phyloP scores from a whole-genome alignment of 2,113 vertebrate species.

The Bos indicus region DNA sequence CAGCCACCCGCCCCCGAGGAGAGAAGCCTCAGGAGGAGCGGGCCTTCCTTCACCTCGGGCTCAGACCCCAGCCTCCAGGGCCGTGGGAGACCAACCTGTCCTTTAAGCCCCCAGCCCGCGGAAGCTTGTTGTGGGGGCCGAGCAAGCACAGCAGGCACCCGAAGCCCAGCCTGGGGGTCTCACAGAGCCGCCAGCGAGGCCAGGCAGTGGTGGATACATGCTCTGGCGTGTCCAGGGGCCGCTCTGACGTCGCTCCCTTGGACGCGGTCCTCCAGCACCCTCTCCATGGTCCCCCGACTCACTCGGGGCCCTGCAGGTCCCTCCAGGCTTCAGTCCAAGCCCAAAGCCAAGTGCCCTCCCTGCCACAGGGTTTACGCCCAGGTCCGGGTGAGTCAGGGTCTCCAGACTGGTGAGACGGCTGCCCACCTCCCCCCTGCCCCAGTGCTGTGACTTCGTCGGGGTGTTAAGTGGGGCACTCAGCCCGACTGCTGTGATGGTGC shows the following conservation, averaged over 20 bases:
- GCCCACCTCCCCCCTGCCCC: background rate
- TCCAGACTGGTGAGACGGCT: slow-evolving; percentile 14
- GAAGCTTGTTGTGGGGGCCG: accelerated
- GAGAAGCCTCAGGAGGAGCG: background rate
- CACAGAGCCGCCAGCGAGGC: accelerated
- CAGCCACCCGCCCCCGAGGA: accelerated
- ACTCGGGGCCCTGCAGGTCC: background rate
- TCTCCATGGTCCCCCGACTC: accelerated
- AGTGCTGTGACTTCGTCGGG: accelerated
- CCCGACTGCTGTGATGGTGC: background rate
- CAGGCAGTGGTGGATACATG: accelerated
- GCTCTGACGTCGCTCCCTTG: background rate
- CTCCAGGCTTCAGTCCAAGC: background rate
- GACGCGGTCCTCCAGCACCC: accelerated
- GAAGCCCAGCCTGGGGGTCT: background rate
- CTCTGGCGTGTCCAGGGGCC: accelerated
- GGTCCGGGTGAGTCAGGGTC: background rate
- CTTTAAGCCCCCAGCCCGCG: background rate
- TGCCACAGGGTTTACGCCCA: accelerated
- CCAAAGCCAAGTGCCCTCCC: background rate
- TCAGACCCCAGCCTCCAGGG: background rate
- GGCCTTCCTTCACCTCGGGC: accelerated
- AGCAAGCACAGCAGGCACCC: accelerated
- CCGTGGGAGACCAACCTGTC: accelerated
- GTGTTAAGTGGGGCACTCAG: background rate